Conservation (phyloP, 2,888 invertebrate species). For the Phania funesta region DNA sequence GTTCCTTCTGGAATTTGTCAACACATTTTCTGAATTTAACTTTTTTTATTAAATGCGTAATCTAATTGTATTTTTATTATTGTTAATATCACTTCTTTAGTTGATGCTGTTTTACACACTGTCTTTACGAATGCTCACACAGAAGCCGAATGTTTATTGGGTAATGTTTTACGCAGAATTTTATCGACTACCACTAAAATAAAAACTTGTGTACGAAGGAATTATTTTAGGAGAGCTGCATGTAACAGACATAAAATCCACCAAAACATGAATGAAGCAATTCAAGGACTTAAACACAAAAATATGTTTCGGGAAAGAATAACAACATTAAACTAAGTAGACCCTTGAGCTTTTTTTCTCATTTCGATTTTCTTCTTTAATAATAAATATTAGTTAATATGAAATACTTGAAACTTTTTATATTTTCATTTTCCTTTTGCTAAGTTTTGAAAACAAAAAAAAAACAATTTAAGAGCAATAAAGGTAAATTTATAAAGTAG, state of each 20-base stretch:
- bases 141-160: neutral
- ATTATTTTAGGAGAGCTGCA: too few species aligned
- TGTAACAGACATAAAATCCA: neutral
- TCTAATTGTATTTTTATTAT: too few species aligned
- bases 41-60: too few species aligned
- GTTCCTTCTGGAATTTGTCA: too few species aligned
- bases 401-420: constrained; percentile 22
- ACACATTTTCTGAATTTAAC: too few species aligned
- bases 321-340: constrained; percentile 36
- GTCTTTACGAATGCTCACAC: too few species aligned
- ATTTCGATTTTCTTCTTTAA: constrained; percentile 9
- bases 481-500: constrained; percentile 24
- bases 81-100: too few species aligned
- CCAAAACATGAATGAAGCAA: constrained; percentile 6
- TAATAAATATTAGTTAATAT: constrained; percentile 11
- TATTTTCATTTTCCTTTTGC: neutral
- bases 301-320: constrained; percentile 11
- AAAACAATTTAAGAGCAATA: constrained; percentile 37
- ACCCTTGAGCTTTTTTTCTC: constrained; percentile 26
- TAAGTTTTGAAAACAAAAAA: neutral
- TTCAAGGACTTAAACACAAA: constrained; percentile 6
- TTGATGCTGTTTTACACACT: too few species aligned
- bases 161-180: neutral
- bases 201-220: too few species aligned
- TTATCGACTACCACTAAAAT: neutral